phyloP scores from a whole-genome alignment of 2,888 invertebrate genomes.

The Plusia festucae region DNA sequence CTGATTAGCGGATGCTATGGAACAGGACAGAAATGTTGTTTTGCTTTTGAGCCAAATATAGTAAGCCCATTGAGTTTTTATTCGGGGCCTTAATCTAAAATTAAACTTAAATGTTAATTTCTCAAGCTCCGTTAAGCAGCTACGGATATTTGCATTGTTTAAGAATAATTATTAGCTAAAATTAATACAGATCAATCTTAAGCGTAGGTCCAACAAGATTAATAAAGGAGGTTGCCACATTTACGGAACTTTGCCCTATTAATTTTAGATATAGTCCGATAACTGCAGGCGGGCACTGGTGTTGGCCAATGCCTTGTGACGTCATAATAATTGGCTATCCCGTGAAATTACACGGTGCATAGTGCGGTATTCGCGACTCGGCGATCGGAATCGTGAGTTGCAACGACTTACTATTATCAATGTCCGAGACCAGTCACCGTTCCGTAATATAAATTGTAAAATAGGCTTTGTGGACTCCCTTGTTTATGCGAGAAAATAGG shows the following conservation, averaged over 20 bases:
- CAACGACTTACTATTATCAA: constrained; percentile 49
- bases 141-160: not conserved
- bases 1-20: constrained; percentile 24
- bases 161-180: constrained; percentile 37
- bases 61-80: constrained; percentile 29
- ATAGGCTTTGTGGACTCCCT: constrained; percentile 39
- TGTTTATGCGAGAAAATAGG: constrained; percentile 52
- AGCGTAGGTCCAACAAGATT: constrained; percentile 44
- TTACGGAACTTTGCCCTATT: constrained; percentile 72
- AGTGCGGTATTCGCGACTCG: constrained; percentile 56
- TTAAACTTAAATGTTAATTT: not conserved
- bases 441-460: constrained; percentile 46
- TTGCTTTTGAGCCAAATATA: constrained; percentile 35
- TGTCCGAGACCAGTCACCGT: constrained; percentile 40
- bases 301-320: constrained; percentile 59
- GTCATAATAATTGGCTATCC: constrained; percentile 65
- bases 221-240: constrained; percentile 60
- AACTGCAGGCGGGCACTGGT: constrained; percentile 50
- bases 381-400: constrained; percentile 56
- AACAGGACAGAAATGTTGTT: constrained; percentile 26
- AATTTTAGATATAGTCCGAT: constrained; percentile 69
- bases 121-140: constrained; percentile 8
- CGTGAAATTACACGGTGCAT: constrained; percentile 62
- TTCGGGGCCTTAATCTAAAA: constrained; percentile 23
- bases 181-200: constrained; percentile 46